Percentiles rank a stretch among this genome's conserved stretches.
Conservation (phyloP, 2,797 vertebrate genomes). For the Sebastes umbrosus region DNA sequence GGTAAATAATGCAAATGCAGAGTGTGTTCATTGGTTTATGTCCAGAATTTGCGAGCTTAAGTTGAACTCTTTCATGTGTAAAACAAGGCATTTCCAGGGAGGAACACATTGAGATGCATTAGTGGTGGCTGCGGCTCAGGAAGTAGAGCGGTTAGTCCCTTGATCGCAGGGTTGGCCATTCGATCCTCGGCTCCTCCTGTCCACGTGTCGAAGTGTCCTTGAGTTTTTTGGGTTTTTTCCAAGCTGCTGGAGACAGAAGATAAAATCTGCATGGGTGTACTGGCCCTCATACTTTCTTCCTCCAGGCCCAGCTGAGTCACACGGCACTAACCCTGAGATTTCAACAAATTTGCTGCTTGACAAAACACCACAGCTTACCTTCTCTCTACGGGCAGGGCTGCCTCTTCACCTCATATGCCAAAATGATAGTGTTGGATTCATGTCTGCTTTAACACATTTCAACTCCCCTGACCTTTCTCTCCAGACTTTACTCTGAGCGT, state of each 20-base stretch:
- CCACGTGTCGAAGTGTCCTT: not conserved
- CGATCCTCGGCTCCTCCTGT: not conserved
- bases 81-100: constrained; percentile 14
- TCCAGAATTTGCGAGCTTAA: constrained; percentile 6
- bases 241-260: constrained; percentile 15
- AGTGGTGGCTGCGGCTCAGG: not conserved
- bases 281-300: constrained; percentile 26
- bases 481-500: not conserved
- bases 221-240: not conserved
- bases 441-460: constrained; percentile 20
- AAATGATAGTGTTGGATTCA: constrained; percentile 22
- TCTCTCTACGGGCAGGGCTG: constrained; percentile 29
- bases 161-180: not conserved
- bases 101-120: not conserved
- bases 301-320: constrained; percentile 42
- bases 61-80: constrained; percentile 15
- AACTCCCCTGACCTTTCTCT: constrained; percentile 8
- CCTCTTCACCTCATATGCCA: constrained; percentile 40
- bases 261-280: constrained; percentile 37
- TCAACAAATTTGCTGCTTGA: constrained; percentile 66
- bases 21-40: constrained; percentile 29
- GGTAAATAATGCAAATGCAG: constrained; percentile 51
- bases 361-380: constrained; percentile 50
- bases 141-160: not conserved
- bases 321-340: constrained; percentile 52